Percentiles rank a stretch among this genome's conserved stretches.
phyloP scores from a whole-genome alignment of 2,797 vertebrate genomes.

The Lates japonicus region DNA sequence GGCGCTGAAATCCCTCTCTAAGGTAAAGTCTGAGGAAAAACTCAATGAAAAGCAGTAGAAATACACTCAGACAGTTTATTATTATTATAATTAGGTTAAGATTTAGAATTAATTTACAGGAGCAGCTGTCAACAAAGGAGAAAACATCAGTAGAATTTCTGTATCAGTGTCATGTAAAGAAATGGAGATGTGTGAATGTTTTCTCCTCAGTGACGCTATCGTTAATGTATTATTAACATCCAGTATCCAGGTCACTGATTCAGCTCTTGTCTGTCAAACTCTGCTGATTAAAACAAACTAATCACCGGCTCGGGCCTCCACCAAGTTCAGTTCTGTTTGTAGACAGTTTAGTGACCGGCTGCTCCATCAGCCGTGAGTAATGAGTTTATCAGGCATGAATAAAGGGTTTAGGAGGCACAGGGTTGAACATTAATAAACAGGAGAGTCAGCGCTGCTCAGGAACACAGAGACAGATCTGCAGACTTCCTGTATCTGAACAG shows the following conservation, averaged over 20 bases:
- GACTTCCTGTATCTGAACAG: constrained; percentile 37
- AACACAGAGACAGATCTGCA: constrained; percentile 6
- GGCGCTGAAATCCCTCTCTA: constrained; percentile 96
- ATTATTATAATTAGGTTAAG: too few species aligned
- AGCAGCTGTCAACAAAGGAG: background rate
- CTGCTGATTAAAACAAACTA: constrained; percentile 14
- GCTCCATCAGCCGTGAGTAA: constrained; percentile 63
- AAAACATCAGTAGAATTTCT: background rate
- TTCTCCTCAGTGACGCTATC: background rate
- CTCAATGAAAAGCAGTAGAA: background rate
- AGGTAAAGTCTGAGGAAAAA: constrained; percentile 82
- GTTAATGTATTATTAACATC: background rate
- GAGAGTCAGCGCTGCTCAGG: constrained; percentile 3
- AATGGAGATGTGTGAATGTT: background rate
- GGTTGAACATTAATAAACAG: constrained; percentile 27
- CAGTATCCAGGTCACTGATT: background rate
- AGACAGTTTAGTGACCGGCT: constrained; percentile 33
- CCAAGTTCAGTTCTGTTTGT: constrained; percentile 18
- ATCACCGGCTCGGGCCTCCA: background rate
- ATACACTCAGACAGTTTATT: background rate
- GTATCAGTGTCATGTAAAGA: background rate
- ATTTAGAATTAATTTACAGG: background rate
- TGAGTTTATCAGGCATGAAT: constrained; percentile 67
- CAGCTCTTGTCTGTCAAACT: constrained; percentile 11
- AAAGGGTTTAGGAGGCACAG: constrained; percentile 55